Base-by-base conservation (phyloP, 2,888 invertebrate species). In the Deilephila elpenor region DNA sequence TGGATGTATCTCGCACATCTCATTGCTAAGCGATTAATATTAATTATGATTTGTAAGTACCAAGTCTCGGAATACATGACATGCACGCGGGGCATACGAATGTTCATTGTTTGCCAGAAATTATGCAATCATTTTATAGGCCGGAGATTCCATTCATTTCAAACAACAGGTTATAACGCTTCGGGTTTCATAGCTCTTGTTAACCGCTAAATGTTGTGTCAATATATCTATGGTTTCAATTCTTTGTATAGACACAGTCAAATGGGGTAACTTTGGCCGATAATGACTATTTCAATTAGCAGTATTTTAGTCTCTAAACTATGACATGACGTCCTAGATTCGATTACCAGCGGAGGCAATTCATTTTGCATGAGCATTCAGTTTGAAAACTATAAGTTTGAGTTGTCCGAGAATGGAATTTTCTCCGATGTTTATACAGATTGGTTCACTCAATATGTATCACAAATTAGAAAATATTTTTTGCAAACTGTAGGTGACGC, bases 41-140 rank as follows among this genome's bases (percentile, higher is more conserved):
- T 67, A 51, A 51, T 67, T 51, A 17, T 67, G 25, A 67, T 64
- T 44, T 20, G 37, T 44, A 20, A 44, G n/a, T 32, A 61, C 37
- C 64, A 4, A 44, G 37, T n/a, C 64, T 37, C 4, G 64, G 64
- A 64, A 44, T 64, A 37, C 44, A 64, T 64, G 64, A 64, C 51
- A 51, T 51, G 25, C 44, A 25, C 20, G 17, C 44, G 51, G 17
- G 25, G 7, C n/a, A 32, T 32, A 62, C 62, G 34, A 62, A 67
- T 51, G 67, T 67, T 44, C 64, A 44, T 67, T 67, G 64, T 14
- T 51, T 67, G 67, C 67, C 67, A 67, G 67, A 17, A 67, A 44
- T 67, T 67, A 44, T 51, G 67, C 51, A 67, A 67, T 51, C 34
- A 37, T 62, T 62, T 62, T 62, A 37, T 62, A 62, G 67, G 44